Evolutionary conservation across 2,797 vertebrate species (phyloP).

Genomic region (Pantherophis vulpinus): DNA sequence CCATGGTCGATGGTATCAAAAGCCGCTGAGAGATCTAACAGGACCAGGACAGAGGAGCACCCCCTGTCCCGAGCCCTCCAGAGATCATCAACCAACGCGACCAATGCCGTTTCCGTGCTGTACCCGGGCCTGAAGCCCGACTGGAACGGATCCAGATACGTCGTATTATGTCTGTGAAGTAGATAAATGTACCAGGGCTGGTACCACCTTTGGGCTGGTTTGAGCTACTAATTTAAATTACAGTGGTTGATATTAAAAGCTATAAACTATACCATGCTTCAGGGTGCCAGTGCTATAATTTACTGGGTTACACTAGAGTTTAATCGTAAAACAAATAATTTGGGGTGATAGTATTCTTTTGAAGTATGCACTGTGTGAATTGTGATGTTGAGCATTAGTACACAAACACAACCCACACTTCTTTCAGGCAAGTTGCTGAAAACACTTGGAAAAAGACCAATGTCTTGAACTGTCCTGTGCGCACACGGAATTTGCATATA

Average conservation of each 20-base stretch:
- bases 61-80: too few relatives aligned
- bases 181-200: not conserved
- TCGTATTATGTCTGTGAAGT: constrained; percentile 6
- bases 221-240: constrained; percentile 3
- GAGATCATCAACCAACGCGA: too few relatives aligned
- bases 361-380: not conserved
- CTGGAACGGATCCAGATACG: too few relatives aligned
- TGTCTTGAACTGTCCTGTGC: not conserved
- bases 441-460: not conserved
- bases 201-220: not conserved
- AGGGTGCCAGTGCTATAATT: not conserved
- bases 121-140: too few relatives aligned
- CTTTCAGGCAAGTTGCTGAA: not conserved
- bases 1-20: too few relatives aligned
- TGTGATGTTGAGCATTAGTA: not conserved
- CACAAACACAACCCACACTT: not conserved
- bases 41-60: too few relatives aligned
- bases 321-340: not conserved
- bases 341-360: not conserved
- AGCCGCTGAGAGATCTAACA: too few relatives aligned
- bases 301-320: not conserved
- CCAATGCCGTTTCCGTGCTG: too few relatives aligned
- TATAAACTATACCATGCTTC: not conserved
- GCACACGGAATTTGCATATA: not conserved
- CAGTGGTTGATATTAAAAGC: not conserved